Conservation (phyloP, 2,113 vertebrate genomes). For the Dipodomys merriami region DNA sequence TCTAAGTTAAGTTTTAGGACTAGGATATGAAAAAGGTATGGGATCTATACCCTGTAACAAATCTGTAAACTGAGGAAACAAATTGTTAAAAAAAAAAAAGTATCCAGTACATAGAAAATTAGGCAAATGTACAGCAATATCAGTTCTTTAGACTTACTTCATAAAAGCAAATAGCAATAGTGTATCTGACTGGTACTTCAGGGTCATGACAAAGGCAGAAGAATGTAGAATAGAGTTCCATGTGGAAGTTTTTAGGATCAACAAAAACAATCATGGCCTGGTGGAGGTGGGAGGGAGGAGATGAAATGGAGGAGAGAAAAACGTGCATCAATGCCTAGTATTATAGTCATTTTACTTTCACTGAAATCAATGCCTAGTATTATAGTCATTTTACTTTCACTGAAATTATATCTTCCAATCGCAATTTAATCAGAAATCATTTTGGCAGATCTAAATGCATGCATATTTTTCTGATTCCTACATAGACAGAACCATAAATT, state of each 20-base stretch:
- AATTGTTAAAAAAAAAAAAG: constrained; percentile 24
- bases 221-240: constrained; percentile 94
- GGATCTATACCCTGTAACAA: neutral
- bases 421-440: neutral
- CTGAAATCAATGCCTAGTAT: constrained; percentile 54
- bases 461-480: neutral
- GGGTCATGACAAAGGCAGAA: constrained; percentile 96
- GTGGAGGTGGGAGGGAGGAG: constrained; percentile 41
- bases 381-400: neutral
- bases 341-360: neutral
- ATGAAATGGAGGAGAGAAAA: constrained; percentile 49
- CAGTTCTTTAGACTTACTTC: constrained; percentile 88
- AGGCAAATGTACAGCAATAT: neutral
- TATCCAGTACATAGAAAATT: neutral
- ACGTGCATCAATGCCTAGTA: constrained; percentile 48
- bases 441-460: constrained; percentile 17
- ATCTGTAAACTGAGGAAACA: constrained; percentile 29
- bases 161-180: constrained; percentile 94
- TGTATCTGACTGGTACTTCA: constrained; percentile 92
- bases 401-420: constrained; percentile 42
- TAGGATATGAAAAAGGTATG: constrained; percentile 14
- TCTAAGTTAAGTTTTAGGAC: constrained; percentile 51
- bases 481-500: neutral
- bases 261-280: constrained; percentile 96
- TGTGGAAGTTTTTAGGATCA: constrained; percentile 93